Percentiles rank a stretch among this genome's conserved stretches.
phyloP scores from a whole-genome alignment of 2,113 vertebrate genomes.

The Gila orcuttii region DNA sequence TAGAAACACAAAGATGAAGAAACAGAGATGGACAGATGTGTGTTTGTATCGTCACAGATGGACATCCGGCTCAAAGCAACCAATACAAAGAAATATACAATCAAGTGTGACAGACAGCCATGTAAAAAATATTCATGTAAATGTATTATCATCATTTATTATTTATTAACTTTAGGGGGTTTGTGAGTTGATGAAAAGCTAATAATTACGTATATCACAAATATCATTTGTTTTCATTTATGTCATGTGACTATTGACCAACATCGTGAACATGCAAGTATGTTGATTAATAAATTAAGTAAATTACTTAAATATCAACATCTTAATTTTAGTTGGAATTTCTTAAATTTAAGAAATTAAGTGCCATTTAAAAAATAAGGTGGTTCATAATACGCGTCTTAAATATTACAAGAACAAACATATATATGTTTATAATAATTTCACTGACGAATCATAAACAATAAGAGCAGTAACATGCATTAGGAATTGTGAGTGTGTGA shows the following conservation, averaged over 20 bases:
- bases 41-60: background rate
- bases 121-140: background rate
- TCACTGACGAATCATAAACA: background rate
- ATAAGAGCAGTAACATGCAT: background rate
- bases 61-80: background rate
- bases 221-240: background rate
- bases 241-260: background rate
- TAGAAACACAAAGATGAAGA: slow-evolving; percentile 44
- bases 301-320: background rate
- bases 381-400: background rate
- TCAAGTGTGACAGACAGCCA: background rate
- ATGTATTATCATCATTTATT: background rate
- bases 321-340: too few species aligned
- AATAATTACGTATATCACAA: too few species aligned
- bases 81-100: too few species aligned
- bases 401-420: background rate
- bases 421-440: background rate
- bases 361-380: background rate
- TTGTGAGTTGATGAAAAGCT: too few species aligned
- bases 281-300: background rate
- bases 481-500: background rate
- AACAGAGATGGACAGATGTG: background rate
- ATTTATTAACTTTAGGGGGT: background rate
- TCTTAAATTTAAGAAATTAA: too few species aligned
- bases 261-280: background rate